A percentile compares a stretch with the other conserved stretches of the same genome.
Evolutionary conservation across 2,888 invertebrate species (phyloP).

Genomic region (Phengaris arion): DNA sequence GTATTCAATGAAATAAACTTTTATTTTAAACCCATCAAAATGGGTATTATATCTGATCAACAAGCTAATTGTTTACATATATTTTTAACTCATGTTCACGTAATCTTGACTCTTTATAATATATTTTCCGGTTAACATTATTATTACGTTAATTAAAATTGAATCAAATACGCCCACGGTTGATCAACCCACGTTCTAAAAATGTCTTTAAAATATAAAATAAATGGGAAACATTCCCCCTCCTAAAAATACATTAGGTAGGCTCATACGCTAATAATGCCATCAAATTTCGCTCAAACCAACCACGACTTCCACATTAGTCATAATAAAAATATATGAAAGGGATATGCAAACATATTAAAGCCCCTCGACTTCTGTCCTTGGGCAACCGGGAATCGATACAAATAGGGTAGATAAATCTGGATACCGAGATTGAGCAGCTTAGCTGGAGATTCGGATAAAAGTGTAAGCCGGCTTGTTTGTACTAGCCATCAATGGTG

Average conservation of each 20-base stretch:
- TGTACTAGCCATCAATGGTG: background rate
- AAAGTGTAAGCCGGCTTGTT: background rate
- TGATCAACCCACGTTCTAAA: no score
- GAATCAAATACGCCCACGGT: no score
- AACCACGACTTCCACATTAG: slow-evolving; percentile 11
- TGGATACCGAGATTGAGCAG: background rate
- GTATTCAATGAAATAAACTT: background rate
- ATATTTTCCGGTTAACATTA: no score
- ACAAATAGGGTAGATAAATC: background rate
- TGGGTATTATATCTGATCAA: no score
- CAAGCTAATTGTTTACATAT: no score
- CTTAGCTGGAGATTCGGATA: background rate
- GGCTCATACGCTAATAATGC: background rate
- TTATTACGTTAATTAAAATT: no score
- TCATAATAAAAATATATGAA: slow-evolving; percentile 27
- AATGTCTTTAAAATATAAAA: background rate
- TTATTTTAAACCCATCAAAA: no score
- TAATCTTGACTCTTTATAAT: no score
- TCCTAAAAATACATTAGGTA: background rate
- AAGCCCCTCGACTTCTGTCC: slow-evolving; percentile 19
- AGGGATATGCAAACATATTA: slow-evolving; percentile 22
- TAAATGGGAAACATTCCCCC: background rate
- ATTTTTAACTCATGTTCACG: no score
- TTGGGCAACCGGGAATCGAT: slow-evolving; percentile 17
- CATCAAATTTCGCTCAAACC: background rate